phyloP scores from a whole-genome alignment of 2,113 vertebrate species.

The Ceratotherium simum region DNA sequence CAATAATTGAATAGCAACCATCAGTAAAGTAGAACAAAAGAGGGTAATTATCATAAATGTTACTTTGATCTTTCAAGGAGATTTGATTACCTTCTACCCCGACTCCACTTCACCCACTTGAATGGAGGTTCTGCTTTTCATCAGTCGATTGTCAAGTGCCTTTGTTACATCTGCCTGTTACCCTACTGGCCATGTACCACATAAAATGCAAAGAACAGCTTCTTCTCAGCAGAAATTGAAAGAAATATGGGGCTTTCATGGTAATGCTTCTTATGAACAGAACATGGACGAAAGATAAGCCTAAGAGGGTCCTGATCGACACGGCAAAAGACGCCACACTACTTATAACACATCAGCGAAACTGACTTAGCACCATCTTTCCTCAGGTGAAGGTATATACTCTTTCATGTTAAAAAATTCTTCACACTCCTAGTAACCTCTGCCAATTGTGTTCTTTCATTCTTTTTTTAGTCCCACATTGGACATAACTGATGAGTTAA shows the following conservation, averaged over 20 bases:
- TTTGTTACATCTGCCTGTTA: neutral
- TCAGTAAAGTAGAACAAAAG: slow-evolving; percentile 61
- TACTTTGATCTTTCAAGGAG: slow-evolving; percentile 58
- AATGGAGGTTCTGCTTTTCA: slow-evolving; percentile 48
- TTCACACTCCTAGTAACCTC: neutral
- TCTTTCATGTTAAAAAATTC: neutral
- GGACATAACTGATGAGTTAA: neutral
- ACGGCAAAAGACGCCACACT: neutral
- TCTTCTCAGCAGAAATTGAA: neutral
- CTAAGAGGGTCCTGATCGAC: neutral
- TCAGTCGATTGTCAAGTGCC: neutral
- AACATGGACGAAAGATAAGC: neutral
- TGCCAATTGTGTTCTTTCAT: neutral
- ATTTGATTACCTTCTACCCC: slow-evolving; percentile 50
- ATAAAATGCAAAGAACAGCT: neutral
- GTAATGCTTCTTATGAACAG: neutral
- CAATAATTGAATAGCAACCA: slow-evolving; percentile 69
- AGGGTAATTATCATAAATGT: slow-evolving; percentile 60
- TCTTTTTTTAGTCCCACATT: neutral
- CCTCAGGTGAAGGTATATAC: neutral
- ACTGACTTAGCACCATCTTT: neutral
- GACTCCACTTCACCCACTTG: neutral
- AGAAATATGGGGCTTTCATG: neutral
- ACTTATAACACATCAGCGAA: neutral
- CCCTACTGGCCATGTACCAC: slow-evolving; percentile 13